Evolutionary conservation across 2,888 invertebrate genomes (phyloP).

Genomic region (Boloria euphrosyne): DNA sequence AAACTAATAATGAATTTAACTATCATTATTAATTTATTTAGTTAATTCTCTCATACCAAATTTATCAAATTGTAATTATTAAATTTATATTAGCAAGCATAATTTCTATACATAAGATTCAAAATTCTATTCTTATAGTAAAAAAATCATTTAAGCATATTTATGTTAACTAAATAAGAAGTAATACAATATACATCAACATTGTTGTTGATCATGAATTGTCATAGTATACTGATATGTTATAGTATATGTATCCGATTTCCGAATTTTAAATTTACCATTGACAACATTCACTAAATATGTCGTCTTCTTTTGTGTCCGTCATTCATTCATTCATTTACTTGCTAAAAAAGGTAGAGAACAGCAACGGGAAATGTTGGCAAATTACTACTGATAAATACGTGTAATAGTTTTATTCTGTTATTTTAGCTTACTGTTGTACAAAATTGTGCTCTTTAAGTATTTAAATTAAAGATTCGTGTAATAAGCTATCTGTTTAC

Average conservation of each 20-base stretch:
- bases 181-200: not conserved
- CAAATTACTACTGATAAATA: conserved; percentile 71
- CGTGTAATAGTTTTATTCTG: conserved; percentile 65
- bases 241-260: conserved; percentile 40
- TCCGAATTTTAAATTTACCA: conserved; percentile 38
- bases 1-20: too few relatives aligned
- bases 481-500: conserved; percentile 70
- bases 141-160: not conserved
- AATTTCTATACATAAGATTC: too few relatives aligned
- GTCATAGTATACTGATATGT: not conserved
- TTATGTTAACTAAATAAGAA: not conserved
- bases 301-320: conserved; percentile 53
- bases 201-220: not conserved
- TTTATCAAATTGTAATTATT: too few relatives aligned
- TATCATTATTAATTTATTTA: too few relatives aligned
- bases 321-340: conserved; percentile 68
- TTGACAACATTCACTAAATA: conserved; percentile 48
- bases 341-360: conserved; percentile 67
- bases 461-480: conserved; percentile 48
- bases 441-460: conserved; percentile 41
- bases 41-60: too few relatives aligned
- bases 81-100: too few relatives aligned
- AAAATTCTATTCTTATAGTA: too few relatives aligned
- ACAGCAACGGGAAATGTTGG: conserved; percentile 75
- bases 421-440: conserved; percentile 40